Evolutionary conservation across 2,888 invertebrate genomes (phyloP).

Genomic region (Brenthis ino): DNA sequence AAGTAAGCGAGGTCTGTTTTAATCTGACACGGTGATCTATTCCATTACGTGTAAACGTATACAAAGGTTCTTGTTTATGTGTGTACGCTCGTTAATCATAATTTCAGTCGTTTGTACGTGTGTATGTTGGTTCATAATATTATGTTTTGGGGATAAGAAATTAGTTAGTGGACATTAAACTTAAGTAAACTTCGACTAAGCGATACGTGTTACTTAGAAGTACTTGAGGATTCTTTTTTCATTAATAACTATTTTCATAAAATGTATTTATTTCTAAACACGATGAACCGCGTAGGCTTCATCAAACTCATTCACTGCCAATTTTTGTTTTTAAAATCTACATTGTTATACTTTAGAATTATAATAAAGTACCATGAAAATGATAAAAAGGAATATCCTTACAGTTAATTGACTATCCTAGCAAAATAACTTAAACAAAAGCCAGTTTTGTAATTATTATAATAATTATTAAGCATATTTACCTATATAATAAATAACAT

Average conservation of each 20-base stretch:
- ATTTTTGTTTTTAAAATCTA: too few species aligned
- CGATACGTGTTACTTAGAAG: slow-evolving; percentile 39
- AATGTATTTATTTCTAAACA: background rate
- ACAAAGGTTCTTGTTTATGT: slow-evolving; percentile 58
- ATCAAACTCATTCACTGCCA: too few species aligned
- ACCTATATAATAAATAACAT: too few species aligned
- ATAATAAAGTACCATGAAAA: too few species aligned
- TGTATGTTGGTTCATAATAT: slow-evolving; percentile 80
- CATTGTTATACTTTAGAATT: too few species aligned
- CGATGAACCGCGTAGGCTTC: too few species aligned
- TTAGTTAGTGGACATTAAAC: slow-evolving; percentile 83
- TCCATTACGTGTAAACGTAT: slow-evolving; percentile 58
- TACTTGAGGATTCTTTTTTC: background rate
- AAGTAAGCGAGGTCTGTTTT: slow-evolving; percentile 59
- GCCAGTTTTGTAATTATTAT: too few species aligned
- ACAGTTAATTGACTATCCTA: background rate
- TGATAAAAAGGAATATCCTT: too few species aligned
- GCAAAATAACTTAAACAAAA: too few species aligned
- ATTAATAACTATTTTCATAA: background rate
- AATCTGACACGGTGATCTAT: slow-evolving; percentile 72
- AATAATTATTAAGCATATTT: too few species aligned
- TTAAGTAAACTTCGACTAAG: slow-evolving; percentile 51
- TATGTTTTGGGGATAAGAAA: slow-evolving; percentile 83
- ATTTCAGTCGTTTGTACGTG: slow-evolving; percentile 82
- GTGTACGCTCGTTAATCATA: slow-evolving; percentile 81